Conservation (phyloP, 2,888 invertebrate species). For the Polymixis lichenea region DNA sequence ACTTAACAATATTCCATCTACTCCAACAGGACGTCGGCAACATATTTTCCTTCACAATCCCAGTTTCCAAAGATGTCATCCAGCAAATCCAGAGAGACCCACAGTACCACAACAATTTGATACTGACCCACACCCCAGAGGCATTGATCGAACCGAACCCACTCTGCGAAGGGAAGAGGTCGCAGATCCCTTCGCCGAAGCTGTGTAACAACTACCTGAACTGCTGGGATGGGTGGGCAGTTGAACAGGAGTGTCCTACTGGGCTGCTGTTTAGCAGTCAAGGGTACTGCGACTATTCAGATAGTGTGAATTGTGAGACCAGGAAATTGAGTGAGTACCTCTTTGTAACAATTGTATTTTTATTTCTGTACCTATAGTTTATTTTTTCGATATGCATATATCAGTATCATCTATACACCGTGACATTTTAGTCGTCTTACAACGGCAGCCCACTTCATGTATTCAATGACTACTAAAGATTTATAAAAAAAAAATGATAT, state of each 20-base stretch:
- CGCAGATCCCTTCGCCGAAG: constrained; percentile 91
- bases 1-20: not conserved
- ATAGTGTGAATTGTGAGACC: constrained; percentile 91
- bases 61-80: constrained; percentile 84
- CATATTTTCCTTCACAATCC: constrained; percentile 81
- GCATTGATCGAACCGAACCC: constrained; percentile 79
- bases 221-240: constrained; percentile 93
- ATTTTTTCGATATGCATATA: too few relatives aligned
- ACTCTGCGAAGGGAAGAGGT: constrained; percentile 87
- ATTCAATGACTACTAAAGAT: too few relatives aligned
- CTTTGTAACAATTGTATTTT: not conserved
- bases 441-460: too few relatives aligned
- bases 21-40: constrained; percentile 72
- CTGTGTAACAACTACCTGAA: constrained; percentile 92
- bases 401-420: too few relatives aligned
- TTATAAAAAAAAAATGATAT: too few relatives aligned
- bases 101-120: constrained; percentile 80
- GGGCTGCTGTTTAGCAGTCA: constrained; percentile 91
- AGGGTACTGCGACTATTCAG: constrained; percentile 92
- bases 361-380: not conserved
- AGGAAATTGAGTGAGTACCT: constrained; percentile 83
- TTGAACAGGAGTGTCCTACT: constrained; percentile 92
- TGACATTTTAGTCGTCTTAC: too few relatives aligned
- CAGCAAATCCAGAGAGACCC: constrained; percentile 82
- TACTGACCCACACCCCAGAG: constrained; percentile 76